These are phyloP conservation scores for Hypomecis punctinalis DNA, from an alignment of 2,888 invertebrate genomes.

Conservation along the genomic window DNA sequence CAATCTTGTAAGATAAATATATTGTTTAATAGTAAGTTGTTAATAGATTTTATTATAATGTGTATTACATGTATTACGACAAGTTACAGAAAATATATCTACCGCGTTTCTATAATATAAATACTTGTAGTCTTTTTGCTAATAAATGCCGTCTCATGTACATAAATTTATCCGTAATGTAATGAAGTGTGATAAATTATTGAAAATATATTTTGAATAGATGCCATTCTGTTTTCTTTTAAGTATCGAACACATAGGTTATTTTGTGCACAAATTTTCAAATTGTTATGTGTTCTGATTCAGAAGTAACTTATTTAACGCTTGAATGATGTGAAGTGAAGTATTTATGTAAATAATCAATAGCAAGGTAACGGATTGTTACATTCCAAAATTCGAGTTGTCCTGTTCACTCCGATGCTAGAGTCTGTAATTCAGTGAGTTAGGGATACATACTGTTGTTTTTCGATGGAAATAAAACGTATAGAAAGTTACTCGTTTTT, in stretches of 20 bases:
- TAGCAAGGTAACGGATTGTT: slow-evolving; percentile 69
- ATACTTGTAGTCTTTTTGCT: slow-evolving; percentile 46
- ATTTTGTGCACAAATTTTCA: slow-evolving; percentile 65
- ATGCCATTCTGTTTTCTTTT: slow-evolving; percentile 57
- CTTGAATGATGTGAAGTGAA: slow-evolving; percentile 51
- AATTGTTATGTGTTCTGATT: slow-evolving; percentile 51
- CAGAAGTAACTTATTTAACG: slow-evolving; percentile 42
- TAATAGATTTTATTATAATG: slow-evolving; percentile 78
- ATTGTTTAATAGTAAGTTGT: slow-evolving; percentile 82
- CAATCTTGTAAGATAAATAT: slow-evolving; percentile 77
- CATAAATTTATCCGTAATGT: slow-evolving; percentile 62
- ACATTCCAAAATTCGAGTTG: slow-evolving; percentile 74
- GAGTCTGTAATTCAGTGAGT: slow-evolving; percentile 65
- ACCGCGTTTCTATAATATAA: slow-evolving; percentile 58
- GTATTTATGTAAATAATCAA: slow-evolving; percentile 67
- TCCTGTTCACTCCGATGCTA: slow-evolving; percentile 60
- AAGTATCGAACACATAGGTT: slow-evolving; percentile 56
- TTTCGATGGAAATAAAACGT: slow-evolving; percentile 79
- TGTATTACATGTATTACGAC: slow-evolving; percentile 74
- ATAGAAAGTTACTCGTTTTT: slow-evolving; percentile 70
- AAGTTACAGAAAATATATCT: slow-evolving; percentile 74
- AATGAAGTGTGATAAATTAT: slow-evolving; percentile 55
- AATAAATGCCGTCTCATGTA: slow-evolving; percentile 65
- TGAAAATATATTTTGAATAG: slow-evolving; percentile 61
- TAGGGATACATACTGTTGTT: slow-evolving; percentile 77